These are phyloP conservation scores for Diplodus sargus DNA, from an alignment of 2,797 vertebrate species.

Conservation along the genomic window DNA sequence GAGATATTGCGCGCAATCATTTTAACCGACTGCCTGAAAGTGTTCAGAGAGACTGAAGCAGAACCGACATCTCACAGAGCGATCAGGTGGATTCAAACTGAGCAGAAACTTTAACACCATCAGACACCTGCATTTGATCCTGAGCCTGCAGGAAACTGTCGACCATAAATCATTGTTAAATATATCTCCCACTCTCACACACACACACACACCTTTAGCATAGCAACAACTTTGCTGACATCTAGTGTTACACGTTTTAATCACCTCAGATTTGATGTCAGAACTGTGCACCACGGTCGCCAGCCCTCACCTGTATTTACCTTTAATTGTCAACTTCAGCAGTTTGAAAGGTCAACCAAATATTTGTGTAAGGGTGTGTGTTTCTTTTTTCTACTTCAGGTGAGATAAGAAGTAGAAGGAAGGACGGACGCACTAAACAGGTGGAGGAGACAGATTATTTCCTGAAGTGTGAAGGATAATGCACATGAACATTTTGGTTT, in stretches of 20 bases:
- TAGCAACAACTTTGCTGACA: slow-evolving; percentile 65
- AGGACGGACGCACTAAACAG: not conserved
- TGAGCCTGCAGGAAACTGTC: not conserved
- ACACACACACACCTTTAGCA: not conserved
- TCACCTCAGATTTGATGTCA: slow-evolving; percentile 4
- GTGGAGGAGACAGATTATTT: not conserved
- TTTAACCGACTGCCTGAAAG: not conserved
- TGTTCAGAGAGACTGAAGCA: not conserved
- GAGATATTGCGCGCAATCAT: too few species aligned
- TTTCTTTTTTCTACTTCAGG: slow-evolving; percentile 9
- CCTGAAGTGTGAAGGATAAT: not conserved
- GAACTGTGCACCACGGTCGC: not conserved
- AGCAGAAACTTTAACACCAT: not conserved
- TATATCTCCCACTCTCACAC: not conserved
- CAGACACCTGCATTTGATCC: not conserved
- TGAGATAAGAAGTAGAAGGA: slow-evolving; percentile 1
- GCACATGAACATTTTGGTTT: not conserved
- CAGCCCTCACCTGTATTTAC: not conserved
- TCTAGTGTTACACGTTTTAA: slow-evolving; percentile 63
- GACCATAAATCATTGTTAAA: not conserved
- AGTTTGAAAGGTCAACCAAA: not conserved
- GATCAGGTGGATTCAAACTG: not conserved
- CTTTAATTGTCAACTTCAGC: accelerated
- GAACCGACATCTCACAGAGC: not conserved
- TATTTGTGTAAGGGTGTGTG: not conserved